phyloP scores from a whole-genome alignment of 1,140 invertebrate species.

The Thaumatotibia leucotreta region DNA sequence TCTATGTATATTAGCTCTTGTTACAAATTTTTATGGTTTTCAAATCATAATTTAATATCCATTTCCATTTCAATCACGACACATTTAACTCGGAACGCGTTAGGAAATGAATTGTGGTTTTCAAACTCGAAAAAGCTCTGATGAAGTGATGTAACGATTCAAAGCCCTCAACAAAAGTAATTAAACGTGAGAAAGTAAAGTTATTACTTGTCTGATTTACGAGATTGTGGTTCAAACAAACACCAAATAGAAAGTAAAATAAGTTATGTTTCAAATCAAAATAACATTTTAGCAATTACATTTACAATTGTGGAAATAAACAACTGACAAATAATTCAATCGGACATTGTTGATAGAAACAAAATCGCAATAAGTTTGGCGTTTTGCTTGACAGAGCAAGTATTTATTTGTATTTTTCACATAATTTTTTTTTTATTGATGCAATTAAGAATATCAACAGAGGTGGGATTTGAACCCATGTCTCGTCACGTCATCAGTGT shows the following conservation, averaged over 20 bases:
- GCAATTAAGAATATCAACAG: no score
- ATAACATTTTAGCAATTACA: neutral
- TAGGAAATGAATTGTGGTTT: neutral
- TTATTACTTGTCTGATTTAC: conserved; percentile 10
- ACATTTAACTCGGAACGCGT: neutral
- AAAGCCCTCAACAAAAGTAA: conserved; percentile 4
- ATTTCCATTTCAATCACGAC: neutral
- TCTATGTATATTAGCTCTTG: no score
- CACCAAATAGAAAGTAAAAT: neutral
- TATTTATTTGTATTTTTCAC: no score
- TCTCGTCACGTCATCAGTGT: no score
- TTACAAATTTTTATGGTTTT: no score
- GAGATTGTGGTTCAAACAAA: conserved; percentile 5
- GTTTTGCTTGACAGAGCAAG: no score
- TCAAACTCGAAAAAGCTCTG: neutral
- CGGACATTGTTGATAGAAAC: conserved; percentile 34
- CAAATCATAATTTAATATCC: neutral
- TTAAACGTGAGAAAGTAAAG: conserved; percentile 4
- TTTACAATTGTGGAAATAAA: neutral
- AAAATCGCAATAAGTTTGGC: no score
- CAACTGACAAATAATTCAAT: neutral
- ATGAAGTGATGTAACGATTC: neutral
- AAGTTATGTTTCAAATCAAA: neutral
- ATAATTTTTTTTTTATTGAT: no score
- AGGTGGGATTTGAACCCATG: no score